Evolutionary conservation across 2,888 invertebrate genomes (phyloP), one percentile per base, ranked within the genome.

Genomic region (Chalcosyrphus nemorum): DNA sequence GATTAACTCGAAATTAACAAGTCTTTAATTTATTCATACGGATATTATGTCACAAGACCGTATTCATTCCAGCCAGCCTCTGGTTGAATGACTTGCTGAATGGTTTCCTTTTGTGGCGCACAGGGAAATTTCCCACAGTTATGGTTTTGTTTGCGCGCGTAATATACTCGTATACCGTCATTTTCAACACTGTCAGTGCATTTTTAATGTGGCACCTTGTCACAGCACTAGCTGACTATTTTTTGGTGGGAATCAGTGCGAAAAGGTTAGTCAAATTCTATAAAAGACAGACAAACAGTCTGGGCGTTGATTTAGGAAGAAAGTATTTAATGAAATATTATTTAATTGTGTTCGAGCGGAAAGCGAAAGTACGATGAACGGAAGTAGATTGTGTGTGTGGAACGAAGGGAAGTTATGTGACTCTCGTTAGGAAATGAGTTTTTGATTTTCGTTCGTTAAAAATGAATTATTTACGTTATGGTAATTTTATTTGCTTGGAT

Each of bases 1-100:
- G 71, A 52, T 77, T 61, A 72, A 77, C 56, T 65, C 50, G 19
- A 63, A 76, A 65, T 81, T 54, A 71, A 65, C 50, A 50, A 72
- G 59, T 66, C 47, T 29, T 52, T 72, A 82, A 82, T 74, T 63
- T 68, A 82, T 78, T 82, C 77, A 82, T 50, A 63, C 72, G 61
- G 54, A 66, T 72, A 78, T 82, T 78, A 82, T 82, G 78, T 78
- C 78, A 82, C 56, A 78, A 66, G 50, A 72, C 82, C 72, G 61
- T 82, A 74, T 74, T 68, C 24, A 35, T 47, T 17, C n/a, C 13
- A 17, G 56, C 57, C 45, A 41, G 76, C 57, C 52, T 32, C 32
- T n/a, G 65, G 77, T 66, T 72, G 77, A 82, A 72, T 72, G 77
- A 82, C 81, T 82, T 52, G 65, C 71, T 47, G 59, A 77, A 47